phyloP scores from a whole-genome alignment of 2,888 invertebrate species.

The Ypsolopha scabrella region DNA sequence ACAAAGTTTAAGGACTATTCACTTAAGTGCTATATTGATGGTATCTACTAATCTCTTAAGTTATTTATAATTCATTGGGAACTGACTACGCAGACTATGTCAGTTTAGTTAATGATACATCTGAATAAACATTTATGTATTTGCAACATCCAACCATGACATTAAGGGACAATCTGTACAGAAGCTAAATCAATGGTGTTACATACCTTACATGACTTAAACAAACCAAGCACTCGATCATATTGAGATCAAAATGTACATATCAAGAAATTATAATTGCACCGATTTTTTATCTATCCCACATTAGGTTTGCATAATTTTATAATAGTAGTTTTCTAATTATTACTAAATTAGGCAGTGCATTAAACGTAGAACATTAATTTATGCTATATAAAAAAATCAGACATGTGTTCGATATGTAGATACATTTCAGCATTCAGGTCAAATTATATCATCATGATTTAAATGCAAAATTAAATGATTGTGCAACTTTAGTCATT shows the following conservation, averaged over 20 bases:
- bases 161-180: slow-evolving; percentile 52
- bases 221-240: slow-evolving; percentile 60
- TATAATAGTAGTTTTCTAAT: slow-evolving; percentile 27
- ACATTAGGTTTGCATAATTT: slow-evolving; percentile 21
- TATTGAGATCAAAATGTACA: slow-evolving; percentile 70
- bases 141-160: not conserved
- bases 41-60: not conserved
- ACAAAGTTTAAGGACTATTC: slow-evolving; percentile 27
- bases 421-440: slow-evolving; percentile 4
- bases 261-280: slow-evolving; percentile 23
- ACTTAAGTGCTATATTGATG: slow-evolving; percentile 9
- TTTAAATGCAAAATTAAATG: too few relatives aligned
- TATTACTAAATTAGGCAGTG: slow-evolving; percentile 63
- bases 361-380: slow-evolving; percentile 24
- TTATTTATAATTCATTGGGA: too few relatives aligned
- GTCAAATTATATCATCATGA: too few relatives aligned
- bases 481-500: too few relatives aligned
- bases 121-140: not conserved
- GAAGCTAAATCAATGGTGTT: slow-evolving; percentile 66
- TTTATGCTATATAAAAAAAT: slow-evolving; percentile 28
- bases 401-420: slow-evolving; percentile 51
- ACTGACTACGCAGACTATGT: too few relatives aligned
- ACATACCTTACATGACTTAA: slow-evolving; percentile 63
- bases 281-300: slow-evolving; percentile 13
- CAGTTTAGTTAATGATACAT: too few relatives aligned